Evolutionary conservation across 2,888 invertebrate genomes (phyloP), one percentile per base, ranked within the genome.

Genomic region (Oligia latruncula): DNA sequence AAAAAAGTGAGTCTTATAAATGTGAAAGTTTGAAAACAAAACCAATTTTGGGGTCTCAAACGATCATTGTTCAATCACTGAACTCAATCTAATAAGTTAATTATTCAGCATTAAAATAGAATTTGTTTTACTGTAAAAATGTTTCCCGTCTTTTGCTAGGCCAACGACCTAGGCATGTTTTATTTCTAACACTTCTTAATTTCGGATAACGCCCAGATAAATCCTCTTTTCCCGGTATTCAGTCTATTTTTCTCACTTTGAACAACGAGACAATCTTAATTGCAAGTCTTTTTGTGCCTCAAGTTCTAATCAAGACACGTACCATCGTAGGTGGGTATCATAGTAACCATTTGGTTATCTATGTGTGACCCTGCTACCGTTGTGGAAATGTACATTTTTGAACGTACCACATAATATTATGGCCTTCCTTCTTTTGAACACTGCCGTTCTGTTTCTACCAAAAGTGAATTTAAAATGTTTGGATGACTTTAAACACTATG

Each of bases 341-440:
- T 20, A 68, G 65, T 46, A 23, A 74, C 65, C 55, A 68, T 74
- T 76, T 55, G 23, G 29, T 82, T 79, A 84, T 84, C 81, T 81
- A 29, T 23, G 23, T 49, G 46, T 46, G 71, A 65, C 52, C 35
- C 52, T 35, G 75, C 84, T 84, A 78, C 84, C 40, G 72, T 84
- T 76, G 52, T 40, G 40, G 60, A 74, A 71, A 65, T 20, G 6
- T 6, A 71, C 66, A 85, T 84, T 71, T 74, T 65, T 79, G 0
- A 79, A 77, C 82, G 79, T 84, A 13, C 46, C 2, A 76, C 60
- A 55, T 58, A 23, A 23, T 55, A n/a, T n/a, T 75, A 55, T 40
- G 55, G 35, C 6, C 15, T 23, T 46, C 13, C 20, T 43, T 60
- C 74, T 70, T 83, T 83, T 83, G 70, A 76, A 40, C 29, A 68